phyloP scores from a whole-genome alignment of 2,113 vertebrate species.

The Callocephalon fimbriatum region DNA sequence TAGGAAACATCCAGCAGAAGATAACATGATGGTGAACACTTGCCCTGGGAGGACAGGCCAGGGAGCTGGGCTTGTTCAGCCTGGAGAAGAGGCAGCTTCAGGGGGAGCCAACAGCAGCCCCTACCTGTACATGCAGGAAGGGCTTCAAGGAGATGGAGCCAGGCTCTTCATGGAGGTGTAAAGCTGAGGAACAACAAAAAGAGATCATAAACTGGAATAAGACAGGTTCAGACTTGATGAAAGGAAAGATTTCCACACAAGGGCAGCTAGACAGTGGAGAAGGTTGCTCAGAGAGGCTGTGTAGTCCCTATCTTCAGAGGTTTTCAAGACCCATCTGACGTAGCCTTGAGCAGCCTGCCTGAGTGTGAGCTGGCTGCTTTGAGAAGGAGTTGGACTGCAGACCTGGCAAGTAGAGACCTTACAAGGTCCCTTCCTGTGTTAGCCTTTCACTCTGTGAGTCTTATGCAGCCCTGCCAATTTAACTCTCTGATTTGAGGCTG shows the following conservation, averaged over 20 bases:
- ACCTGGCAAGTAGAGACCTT: neutral
- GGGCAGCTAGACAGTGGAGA: neutral
- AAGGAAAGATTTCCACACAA: neutral
- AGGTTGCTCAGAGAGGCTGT: neutral
- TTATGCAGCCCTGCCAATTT: neutral
- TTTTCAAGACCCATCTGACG: neutral
- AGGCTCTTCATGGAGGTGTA: neutral
- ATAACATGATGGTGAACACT: neutral
- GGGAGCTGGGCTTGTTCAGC: neutral
- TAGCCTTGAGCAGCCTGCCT: neutral
- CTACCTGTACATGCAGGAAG: neutral
- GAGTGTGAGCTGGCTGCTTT: neutral
- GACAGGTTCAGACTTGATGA: neutral
- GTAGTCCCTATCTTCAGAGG: accelerated
- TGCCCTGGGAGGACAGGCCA: neutral
- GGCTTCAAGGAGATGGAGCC: neutral
- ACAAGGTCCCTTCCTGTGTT: neutral
- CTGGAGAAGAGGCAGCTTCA: neutral
- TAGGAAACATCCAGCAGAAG: neutral
- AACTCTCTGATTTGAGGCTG: neutral
- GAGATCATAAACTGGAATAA: neutral
- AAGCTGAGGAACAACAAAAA: neutral
- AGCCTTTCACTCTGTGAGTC: neutral
- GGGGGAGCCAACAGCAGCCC: neutral
- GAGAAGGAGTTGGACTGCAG: neutral